Base-by-base conservation (phyloP, 37 sponge, comb jelly and placozoan genomes). In the Spongilla lacustris region DNA sequence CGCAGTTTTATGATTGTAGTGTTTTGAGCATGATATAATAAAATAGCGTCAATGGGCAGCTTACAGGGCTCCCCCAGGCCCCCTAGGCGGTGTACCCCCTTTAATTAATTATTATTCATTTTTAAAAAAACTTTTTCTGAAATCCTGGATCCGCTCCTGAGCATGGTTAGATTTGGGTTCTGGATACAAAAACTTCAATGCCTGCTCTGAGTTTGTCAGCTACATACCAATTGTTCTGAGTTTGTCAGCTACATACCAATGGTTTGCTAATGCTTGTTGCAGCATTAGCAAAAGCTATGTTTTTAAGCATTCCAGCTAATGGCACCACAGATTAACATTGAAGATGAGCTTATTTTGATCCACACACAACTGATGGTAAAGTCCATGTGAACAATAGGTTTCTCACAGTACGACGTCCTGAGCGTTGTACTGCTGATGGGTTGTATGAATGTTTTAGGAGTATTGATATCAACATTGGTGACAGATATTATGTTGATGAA, bases 281-380 rank as follows among this genome's bases (percentile, higher is more conserved):
- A 76, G 58, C 27, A 41, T 36, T 86, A 36, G 36, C 29, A 11
- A 82, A 35, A 66, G 26, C 36, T 33, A 74, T 66, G 58, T 84
- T 84, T 84, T 84, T 84, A 11, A 84, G 77, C 36, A 27, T 84
- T 66, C 76, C 75, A 76, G 77, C 77, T 22, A 77, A 84, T 84
- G 85, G 66, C 17, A 84, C 36, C 35, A 75, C 85, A 36, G 85
- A 84, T 75, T 24, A 84, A 84, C 50, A 46, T 35, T 68, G 85
- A 84, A 26, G 85, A 37, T 33, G 77, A 58, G 58, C 19, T 84
- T 76, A 76, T 67, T 50, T 85, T n/a, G 85, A 85, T 58, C 36
- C 78, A 58, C 74, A 76, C 48, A n/a, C 58, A n/a, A 36, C 22
- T 31, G 76, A 76, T 84, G 75, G 75, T 22, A 74, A 22, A 22